Conservation (phyloP, 2,888 invertebrate genomes). For the Anthoptus insignis region DNA sequence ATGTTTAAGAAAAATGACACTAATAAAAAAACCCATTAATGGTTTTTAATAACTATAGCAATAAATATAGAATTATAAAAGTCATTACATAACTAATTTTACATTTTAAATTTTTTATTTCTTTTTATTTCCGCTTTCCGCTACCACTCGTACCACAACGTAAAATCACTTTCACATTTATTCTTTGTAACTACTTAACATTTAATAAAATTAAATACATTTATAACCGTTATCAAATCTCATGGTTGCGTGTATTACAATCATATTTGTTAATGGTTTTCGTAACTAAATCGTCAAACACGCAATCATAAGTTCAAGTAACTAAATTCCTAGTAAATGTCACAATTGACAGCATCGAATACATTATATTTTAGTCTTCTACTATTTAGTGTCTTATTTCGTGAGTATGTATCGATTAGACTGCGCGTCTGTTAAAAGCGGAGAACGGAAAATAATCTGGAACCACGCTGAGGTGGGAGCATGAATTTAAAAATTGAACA, state of each 20-base stretch:
- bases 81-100: neutral
- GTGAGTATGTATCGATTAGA: conserved; percentile 5
- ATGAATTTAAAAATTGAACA: too few relatives aligned
- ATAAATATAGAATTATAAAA: neutral
- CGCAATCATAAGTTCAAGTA: conserved; percentile 15
- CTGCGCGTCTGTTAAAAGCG: neutral
- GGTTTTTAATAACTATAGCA: neutral
- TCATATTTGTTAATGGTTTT: neutral
- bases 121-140: conserved; percentile 16
- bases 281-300: neutral
- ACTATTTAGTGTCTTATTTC: conserved; percentile 2
- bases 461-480: too few relatives aligned
- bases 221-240: conserved; percentile 7
- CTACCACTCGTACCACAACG: conserved; percentile 19
- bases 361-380: conserved; percentile 13
- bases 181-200: conserved; percentile 17
- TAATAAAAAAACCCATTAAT: too few relatives aligned
- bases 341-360: conserved; percentile 19
- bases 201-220: conserved; percentile 18
- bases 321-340: conserved; percentile 14
- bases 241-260: conserved; percentile 6
- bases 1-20: too few relatives aligned
- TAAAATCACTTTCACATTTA: conserved; percentile 1
- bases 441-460: too few relatives aligned
- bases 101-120: conserved; percentile 19